phyloP scores from a whole-genome alignment of 2,888 invertebrate genomes.

The Drosophila leonis region DNA sequence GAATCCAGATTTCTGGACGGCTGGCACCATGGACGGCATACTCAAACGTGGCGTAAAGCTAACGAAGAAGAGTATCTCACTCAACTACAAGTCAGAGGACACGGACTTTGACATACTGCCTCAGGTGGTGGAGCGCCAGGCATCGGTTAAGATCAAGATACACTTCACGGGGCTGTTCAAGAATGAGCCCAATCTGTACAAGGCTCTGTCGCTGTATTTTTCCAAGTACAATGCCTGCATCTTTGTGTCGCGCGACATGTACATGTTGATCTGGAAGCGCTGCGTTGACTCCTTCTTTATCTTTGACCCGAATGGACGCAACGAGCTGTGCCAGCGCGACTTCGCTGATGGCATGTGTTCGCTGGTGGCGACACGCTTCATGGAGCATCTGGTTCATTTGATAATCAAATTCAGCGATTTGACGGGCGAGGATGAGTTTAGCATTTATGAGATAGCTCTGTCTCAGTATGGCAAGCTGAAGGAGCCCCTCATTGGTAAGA shows the following conservation, averaged over 20 bases:
- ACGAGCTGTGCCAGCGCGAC: conserved; percentile 73
- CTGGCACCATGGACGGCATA: conserved; percentile 76
- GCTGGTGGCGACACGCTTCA: conserved; percentile 82
- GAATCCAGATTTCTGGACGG: conserved; percentile 82
- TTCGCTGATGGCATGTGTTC: conserved; percentile 86
- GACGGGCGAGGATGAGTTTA: conserved; percentile 67
- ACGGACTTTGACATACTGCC: conserved; percentile 81
- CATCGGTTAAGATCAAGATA: conserved; percentile 70
- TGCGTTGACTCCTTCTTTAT: conserved; percentile 87
- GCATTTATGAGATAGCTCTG: conserved; percentile 80
- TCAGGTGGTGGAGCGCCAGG: conserved; percentile 74
- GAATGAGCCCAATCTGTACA: conserved; percentile 80
- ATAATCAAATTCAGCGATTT: conserved; percentile 77
- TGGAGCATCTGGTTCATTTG: conserved; percentile 83
- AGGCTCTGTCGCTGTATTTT: conserved; percentile 79
- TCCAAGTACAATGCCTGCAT: conserved; percentile 76
- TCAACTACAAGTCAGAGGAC: conserved; percentile 67
- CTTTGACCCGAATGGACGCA: conserved; percentile 87
- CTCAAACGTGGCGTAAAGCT: conserved; percentile 71
- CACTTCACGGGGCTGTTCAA: conserved; percentile 75
- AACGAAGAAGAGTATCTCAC: conserved; percentile 54
- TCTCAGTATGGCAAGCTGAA: conserved; percentile 77
- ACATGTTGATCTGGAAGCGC: conserved; percentile 86
- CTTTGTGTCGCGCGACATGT: conserved; percentile 71
- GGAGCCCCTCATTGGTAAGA: conserved; percentile 43